Base-by-base conservation (phyloP, 2,113 vertebrate genomes). In the Dicerorhinus sumatrensis region DNA sequence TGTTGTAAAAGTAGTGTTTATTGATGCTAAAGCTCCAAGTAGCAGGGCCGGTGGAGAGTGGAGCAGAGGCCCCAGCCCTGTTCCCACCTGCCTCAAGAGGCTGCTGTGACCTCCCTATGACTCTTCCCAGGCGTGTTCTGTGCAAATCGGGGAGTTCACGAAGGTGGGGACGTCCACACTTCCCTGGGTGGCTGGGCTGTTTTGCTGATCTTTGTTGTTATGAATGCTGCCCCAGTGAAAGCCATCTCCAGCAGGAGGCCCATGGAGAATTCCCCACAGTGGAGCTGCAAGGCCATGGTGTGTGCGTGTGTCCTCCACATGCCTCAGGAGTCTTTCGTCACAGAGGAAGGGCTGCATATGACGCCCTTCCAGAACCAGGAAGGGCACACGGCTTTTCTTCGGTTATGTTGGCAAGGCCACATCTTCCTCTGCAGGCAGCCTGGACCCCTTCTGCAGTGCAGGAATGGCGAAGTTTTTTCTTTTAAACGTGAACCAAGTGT, bases 381-480 rank as follows among this genome's bases (percentile, higher is more conserved):
- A 5, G 65, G n/a, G 56, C 23, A 12, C 0, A 0, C 3, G 1
- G 1, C 16, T 63, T 39, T 62, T 79, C 12, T 73, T 17, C 33
- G 4, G 11, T 1, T 54, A 5, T 48, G 21, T 42, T 56, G 46
- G 42, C 16, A 89, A n/a, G 63, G 9, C 62, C 21, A 8, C 10
- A 0, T 9, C 33, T 58, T 56, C 23, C n/a, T 75, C 27, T 29
- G 23, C 1, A 16, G 1, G 3, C 21, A 20, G 16, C 21, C n/a
- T 8, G 13, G 36, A 9, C 6, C 11, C 10, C 8, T 39, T 51
- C 3, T 0, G 36, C 3, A 2, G 16, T n/a, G 58, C 6, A 31
- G 51, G 48, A 54, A 13, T 16, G 51, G 11, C 1, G 1, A 58
- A 31, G 3, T 69, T 13, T 86, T 58, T 84, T 63, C 10, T 58